Evolutionary conservation across 2,888 invertebrate species (phyloP), one percentile per base, ranked within the genome.

Genomic region (Electrophaes corylata): DNA sequence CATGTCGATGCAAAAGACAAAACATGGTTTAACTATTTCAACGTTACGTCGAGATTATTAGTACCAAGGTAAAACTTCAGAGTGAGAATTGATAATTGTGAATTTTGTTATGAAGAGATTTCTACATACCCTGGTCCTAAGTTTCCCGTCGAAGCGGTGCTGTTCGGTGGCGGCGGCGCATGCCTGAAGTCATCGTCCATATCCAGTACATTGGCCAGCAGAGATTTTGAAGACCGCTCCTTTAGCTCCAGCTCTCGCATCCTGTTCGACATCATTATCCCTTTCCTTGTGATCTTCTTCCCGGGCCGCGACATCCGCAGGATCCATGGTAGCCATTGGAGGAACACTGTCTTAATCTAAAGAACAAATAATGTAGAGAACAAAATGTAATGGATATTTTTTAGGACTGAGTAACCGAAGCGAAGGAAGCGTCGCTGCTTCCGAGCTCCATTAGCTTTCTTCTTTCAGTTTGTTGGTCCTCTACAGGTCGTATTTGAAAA

Each of bases 291-390:
- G 78, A 98, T 97, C 88, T 98, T 97, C 92, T 97, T 97, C 50
- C 98, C 98, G 40, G 99, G 99, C 78, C 99, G 95, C 78, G 96
- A 95, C 98, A 99, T 99, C 61, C 98, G 94, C 78, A 99, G 92
- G 66, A 98, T 94, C 97, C 98, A 98, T 62, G 99, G 99, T 82
- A 99, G 93, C 98, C 99, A 99, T 93, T 98, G 97, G 71, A 99
- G 95, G 89, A 99, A 97, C 78, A 98, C 95, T 74, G 96, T 95
- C 91, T 97, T 97, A 79, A 98, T 96, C 99, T 99, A 89, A 39
- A 33, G 68, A 66, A 55, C 35, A 57, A 61, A 50, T 16, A 8
- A 23, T 14, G 1, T 3, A 19, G 12, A 18, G 33, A n/a, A 40
- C 1, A 20, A 39, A 40, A 23, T 23, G 6, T 5, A 23, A 23